Evolutionary conservation across 2,888 invertebrate species (phyloP).

Genomic region (Pyralis farinalis): DNA sequence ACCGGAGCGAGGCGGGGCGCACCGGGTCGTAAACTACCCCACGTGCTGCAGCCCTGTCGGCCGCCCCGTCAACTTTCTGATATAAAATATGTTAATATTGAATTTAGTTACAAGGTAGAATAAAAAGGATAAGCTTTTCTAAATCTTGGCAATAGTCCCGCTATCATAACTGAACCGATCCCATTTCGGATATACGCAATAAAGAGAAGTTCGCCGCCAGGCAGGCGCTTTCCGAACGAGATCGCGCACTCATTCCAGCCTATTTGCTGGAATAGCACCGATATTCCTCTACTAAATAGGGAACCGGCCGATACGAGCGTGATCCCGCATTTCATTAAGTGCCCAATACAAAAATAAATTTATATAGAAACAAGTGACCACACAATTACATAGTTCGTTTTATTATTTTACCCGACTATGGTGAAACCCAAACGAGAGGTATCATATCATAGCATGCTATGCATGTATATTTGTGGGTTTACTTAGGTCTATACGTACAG

Average conservation of each 20-base stretch:
- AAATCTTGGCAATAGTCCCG: constrained; percentile 41
- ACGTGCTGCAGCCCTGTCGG: neutral
- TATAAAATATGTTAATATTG: constrained; percentile 23
- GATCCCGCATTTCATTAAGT: constrained; percentile 56
- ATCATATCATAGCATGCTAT: no score
- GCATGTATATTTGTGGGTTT: no score
- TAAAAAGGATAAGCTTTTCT: constrained; percentile 33
- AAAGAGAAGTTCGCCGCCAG: constrained; percentile 60
- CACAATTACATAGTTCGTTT: constrained; percentile 16
- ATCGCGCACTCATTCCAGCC: constrained; percentile 50
- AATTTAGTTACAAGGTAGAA: constrained; percentile 22
- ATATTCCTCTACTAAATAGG: constrained; percentile 51
- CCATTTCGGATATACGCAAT: constrained; percentile 59
- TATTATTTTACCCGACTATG: no score
- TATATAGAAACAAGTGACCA: constrained; percentile 17
- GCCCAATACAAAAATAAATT: constrained; percentile 34
- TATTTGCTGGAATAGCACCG: constrained; percentile 51
- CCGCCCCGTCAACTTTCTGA: constrained; percentile 13
- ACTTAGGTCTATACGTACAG: no score
- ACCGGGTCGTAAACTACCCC: neutral
- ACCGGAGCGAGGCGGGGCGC: constrained; percentile 19
- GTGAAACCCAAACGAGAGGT: no score
- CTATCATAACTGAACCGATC: constrained; percentile 54
- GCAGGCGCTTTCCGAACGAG: constrained; percentile 50
- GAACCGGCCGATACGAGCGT: constrained; percentile 43